Base-by-base conservation (phyloP, 2,113 vertebrate genomes). In the Naja naja region DNA sequence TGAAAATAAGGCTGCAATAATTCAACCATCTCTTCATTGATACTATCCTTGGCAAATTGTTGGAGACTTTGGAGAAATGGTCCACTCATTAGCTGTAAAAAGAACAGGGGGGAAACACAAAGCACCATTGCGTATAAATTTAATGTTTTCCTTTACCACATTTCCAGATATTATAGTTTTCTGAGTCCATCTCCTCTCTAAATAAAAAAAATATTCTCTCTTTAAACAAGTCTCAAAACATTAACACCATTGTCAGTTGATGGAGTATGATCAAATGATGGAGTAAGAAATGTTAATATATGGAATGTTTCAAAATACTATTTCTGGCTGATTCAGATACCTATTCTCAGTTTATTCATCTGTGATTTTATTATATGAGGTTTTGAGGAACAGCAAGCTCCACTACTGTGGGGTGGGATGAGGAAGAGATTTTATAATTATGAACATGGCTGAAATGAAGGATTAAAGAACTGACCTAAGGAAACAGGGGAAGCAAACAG, bases 41-140 rank as follows among this genome's bases (percentile, higher is more conserved):
- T 98, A 4, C 96, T 96, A 90, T 98, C 98, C 94, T 98, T 98
- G 58, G 98, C 96, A 94, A 98, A 98, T 87, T 98, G 97, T 95
- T 97, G 97, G 1, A 98, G 98, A 34, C 90, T 98, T 4, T 92
- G 96, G 95, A 99, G 87, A 94, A 99, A 99, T 0, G 98, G 93
- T 1, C 96, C 97, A 60, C 98, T 98, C 98, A 99, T 98, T 47
- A 99, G 95, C 98, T 98, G 95, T 69, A 97, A 97, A 95, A 20
- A 91, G 0, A 30, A 27, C 0, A 91, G 9, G 10, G 81, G 3
- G 60, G 3, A 7, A 91, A 47, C 3, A 56, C 23, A 89, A 89
- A 45, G 7, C 53, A 34, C 18, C 52, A 81, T 43, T 81, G 7
- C 56, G 89, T 81, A 89, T 0, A 6, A 91, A n/a, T 58, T 91